Conservation (phyloP, 2,113 vertebrate species). For the Upupa epops region DNA sequence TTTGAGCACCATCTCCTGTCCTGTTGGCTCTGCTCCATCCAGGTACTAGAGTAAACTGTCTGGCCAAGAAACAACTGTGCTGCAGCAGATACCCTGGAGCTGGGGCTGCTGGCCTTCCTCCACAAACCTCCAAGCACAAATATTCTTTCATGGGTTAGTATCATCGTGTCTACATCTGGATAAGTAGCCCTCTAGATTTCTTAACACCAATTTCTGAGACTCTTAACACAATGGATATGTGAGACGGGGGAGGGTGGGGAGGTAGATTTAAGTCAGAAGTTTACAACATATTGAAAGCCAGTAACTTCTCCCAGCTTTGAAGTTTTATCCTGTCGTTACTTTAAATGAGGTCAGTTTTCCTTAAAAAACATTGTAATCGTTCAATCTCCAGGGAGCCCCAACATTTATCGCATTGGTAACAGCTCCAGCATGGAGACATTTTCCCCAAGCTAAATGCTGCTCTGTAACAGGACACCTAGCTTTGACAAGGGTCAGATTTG, state of each 20-base stretch:
- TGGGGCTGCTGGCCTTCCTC: not conserved
- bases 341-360: not conserved
- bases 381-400: not conserved
- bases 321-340: not conserved
- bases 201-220: rapidly evolving
- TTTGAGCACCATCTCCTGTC: slow-evolving; percentile 53
- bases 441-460: slow-evolving; percentile 13
- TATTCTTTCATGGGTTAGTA: not conserved
- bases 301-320: not conserved
- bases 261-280: not conserved
- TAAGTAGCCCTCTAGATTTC: not conserved
- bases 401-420: not conserved
- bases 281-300: not conserved
- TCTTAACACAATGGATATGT: not conserved
- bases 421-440: slow-evolving; percentile 33
- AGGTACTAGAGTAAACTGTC: not conserved
- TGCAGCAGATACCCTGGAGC: not conserved
- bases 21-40: slow-evolving; percentile 28
- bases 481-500: slow-evolving; percentile 52
- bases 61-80: not conserved
- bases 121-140: not conserved
- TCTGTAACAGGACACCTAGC: slow-evolving; percentile 57
- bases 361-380: not conserved
- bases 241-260: not conserved
- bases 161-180: not conserved